Conservation (phyloP, 2,113 vertebrate species). For the Cyanoramphus novaezelandiae region DNA sequence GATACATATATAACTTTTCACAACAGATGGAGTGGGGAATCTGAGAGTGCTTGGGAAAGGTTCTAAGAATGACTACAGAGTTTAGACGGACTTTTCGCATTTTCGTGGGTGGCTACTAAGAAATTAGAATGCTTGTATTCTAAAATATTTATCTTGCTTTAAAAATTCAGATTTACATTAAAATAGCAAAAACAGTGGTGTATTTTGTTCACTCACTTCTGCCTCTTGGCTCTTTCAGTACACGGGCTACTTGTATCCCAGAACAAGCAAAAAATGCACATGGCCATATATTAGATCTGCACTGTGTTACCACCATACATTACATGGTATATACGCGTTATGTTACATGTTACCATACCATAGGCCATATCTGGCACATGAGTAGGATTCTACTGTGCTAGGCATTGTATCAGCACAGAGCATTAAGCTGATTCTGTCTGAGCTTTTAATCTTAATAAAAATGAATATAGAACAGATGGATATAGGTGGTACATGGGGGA, state of each 20-base stretch:
- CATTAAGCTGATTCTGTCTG: not conserved
- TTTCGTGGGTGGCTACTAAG: not conserved
- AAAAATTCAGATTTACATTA: not conserved
- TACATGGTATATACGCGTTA: not conserved
- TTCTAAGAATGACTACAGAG: not conserved
- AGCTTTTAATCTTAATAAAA: not conserved
- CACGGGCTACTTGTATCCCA: not conserved
- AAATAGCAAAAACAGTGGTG: not conserved
- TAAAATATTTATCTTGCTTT: not conserved
- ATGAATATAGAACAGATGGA: not conserved
- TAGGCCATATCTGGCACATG: not conserved
- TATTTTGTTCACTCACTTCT: not conserved
- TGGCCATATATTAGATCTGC: not conserved
- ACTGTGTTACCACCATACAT: not conserved
- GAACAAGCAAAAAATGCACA: rapidly evolving
- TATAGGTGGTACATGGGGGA: not conserved
- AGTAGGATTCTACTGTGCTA: not conserved
- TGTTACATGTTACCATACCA: not conserved
- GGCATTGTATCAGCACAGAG: not conserved
- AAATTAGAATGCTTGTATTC: not conserved
- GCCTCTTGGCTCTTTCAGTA: not conserved
- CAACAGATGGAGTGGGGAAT: not conserved
- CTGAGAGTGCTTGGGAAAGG: not conserved
- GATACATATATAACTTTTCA: not conserved
- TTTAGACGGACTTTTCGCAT: not conserved